Conservation (phyloP, 1,140 invertebrate genomes). For the Archivesica marissinica region DNA sequence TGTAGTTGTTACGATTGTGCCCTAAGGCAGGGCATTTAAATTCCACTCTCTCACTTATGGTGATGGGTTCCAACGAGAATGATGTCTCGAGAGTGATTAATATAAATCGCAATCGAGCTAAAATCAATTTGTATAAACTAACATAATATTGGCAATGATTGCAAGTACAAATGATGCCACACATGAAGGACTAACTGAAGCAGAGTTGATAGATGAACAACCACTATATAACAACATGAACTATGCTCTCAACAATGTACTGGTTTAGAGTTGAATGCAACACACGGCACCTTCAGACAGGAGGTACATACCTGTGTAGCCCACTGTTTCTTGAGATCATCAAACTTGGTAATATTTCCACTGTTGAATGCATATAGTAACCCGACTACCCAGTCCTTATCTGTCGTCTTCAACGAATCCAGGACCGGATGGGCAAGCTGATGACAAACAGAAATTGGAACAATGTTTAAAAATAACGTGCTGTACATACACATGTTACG, state of each 20-base stretch:
- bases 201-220: not conserved
- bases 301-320: conserved; percentile 86
- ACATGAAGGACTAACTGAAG: not conserved
- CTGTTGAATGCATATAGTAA: conserved; percentile 96
- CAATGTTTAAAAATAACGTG: no score
- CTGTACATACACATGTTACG: no score
- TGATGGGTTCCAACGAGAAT: no score
- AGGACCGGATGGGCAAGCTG: conserved; percentile 97
- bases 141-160: no score
- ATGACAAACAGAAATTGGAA: not conserved
- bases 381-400: conserved; percentile 95
- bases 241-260: not conserved
- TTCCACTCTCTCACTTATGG: no score
- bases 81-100: no score
- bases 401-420: conserved; percentile 91
- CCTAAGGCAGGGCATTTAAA: no score
- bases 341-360: conserved; percentile 95
- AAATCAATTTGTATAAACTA: no score
- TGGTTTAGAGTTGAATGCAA: not conserved
- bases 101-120: no score
- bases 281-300: not conserved
- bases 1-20: no score
- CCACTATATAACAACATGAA: not conserved
- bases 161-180: no score
- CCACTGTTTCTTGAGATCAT: conserved; percentile 92